Conservation (phyloP, 1,140 invertebrate genomes). For the Bombus fervidus region DNA sequence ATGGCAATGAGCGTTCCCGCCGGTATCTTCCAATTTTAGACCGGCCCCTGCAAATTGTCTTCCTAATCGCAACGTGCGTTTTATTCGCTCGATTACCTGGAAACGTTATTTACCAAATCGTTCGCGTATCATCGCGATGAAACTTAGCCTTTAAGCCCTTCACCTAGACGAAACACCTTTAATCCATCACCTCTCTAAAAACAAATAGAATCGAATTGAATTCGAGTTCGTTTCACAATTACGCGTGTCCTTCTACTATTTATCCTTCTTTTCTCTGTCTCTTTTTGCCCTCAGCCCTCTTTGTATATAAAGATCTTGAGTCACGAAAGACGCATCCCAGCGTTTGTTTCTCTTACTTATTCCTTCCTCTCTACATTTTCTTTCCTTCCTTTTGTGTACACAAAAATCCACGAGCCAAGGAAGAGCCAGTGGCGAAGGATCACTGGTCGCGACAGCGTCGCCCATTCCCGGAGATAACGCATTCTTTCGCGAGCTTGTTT, state of each 20-base stretch:
- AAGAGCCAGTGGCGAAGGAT: conserved; percentile 29
- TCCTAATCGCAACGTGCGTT: conserved; percentile 62
- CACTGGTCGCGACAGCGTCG: conserved; percentile 69
- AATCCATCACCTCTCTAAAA: background rate
- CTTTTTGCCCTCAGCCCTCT: background rate
- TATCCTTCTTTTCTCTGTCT: background rate
- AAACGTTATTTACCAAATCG: conserved; percentile 62
- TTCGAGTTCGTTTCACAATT: background rate
- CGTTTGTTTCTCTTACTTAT: background rate
- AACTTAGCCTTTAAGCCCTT: background rate
- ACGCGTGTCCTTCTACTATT: background rate
- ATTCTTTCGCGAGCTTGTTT: conserved; percentile 71
- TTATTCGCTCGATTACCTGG: conserved; percentile 56
- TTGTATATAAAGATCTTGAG: background rate
- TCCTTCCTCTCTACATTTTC: background rate
- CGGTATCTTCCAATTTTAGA: conserved; percentile 64
- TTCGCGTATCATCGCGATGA: conserved; percentile 47
- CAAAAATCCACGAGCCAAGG: background rate
- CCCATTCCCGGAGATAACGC: conserved; percentile 73
- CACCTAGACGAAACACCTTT: background rate
- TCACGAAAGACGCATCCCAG: background rate
- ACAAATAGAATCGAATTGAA: background rate
- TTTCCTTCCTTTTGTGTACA: background rate
- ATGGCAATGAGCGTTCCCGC: conserved; percentile 62
- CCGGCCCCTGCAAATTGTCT: conserved; percentile 57